These are phyloP conservation scores for Eretmocerus hayati DNA, from an alignment of 2,888 invertebrate species.

Conservation along the genomic window DNA sequence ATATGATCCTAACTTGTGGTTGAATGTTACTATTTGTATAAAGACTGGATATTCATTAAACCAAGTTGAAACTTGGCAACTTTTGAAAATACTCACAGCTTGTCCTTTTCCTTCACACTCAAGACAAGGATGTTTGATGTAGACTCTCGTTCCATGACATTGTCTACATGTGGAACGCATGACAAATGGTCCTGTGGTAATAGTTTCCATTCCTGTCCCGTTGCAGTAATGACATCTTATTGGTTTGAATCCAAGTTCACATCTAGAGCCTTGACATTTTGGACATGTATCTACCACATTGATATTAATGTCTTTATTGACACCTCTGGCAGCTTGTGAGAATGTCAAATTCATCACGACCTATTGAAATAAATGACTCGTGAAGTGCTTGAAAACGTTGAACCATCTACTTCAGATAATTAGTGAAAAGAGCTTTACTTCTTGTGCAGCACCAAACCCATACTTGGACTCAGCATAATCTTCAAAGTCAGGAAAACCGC, in stretches of 20 bases:
- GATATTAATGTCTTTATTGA: slow-evolving; percentile 85
- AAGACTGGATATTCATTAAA: too few species aligned
- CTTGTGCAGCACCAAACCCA: slow-evolving; percentile 88
- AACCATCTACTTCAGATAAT: not conserved
- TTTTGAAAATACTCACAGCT: slow-evolving; percentile 56
- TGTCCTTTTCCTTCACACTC: slow-evolving; percentile 94
- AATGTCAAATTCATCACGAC: slow-evolving; percentile 83
- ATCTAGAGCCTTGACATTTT: slow-evolving; percentile 77
- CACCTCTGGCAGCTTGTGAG: slow-evolving; percentile 89
- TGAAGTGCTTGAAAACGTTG: not conserved
- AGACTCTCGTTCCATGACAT: slow-evolving; percentile 79
- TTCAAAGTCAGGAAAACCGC: slow-evolving; percentile 55
- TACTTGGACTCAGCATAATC: slow-evolving; percentile 84
- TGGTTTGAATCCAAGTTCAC: slow-evolving; percentile 88
- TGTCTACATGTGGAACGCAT: slow-evolving; percentile 94
- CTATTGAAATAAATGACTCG: slow-evolving; percentile 46
- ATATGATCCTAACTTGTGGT: too few species aligned
- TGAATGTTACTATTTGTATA: too few species aligned
- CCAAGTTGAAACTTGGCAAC: too few species aligned
- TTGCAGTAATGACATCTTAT: slow-evolving; percentile 87
- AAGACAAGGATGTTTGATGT: slow-evolving; percentile 82
- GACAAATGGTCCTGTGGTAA: slow-evolving; percentile 87
- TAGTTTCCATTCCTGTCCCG: slow-evolving; percentile 93
- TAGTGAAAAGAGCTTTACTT: slow-evolving; percentile 52
- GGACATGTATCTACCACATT: slow-evolving; percentile 91